A percentile compares a stretch with the other conserved stretches of the same genome.
Evolutionary conservation across 2,113 vertebrate species (phyloP).

Genomic region (Australoheros scitulus): DNA sequence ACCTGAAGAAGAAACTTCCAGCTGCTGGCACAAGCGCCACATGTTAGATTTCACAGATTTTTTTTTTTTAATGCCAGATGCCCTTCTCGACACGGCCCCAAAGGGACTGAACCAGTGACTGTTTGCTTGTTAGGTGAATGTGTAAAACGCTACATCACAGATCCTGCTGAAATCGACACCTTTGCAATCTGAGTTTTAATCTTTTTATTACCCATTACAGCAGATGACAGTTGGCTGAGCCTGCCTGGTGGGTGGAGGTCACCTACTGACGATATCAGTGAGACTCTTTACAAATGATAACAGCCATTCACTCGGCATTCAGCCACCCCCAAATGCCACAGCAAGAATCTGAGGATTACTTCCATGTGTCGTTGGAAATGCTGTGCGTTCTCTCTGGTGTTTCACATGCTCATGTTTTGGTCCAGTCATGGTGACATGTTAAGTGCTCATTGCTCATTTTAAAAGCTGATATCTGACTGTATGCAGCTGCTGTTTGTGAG

Average conservation of each 20-base stretch:
- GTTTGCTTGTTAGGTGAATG: not conserved
- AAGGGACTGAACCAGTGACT: fast-evolving
- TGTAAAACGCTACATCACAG: fast-evolving
- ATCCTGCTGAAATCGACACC: not conserved
- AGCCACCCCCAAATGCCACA: not conserved
- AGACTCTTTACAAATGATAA: not conserved
- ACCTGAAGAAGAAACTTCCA: not conserved
- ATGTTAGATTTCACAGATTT: too few relatives aligned
- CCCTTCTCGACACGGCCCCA: fast-evolving
- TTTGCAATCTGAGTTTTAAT: not conserved
- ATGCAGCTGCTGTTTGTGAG: not conserved
- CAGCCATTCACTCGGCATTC: not conserved
- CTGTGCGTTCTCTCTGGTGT: not conserved
- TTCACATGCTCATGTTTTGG: not conserved
- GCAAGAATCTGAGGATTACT: not conserved
- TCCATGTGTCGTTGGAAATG: not conserved
- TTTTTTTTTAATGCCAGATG: not conserved
- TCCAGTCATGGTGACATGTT: fast-evolving
- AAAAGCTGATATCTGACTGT: not conserved
- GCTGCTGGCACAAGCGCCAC: too few relatives aligned
- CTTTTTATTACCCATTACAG: not conserved
- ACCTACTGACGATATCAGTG: not conserved
- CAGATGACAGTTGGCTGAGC: not conserved
- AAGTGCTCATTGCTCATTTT: not conserved
- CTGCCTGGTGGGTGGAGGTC: not conserved